Evolutionary conservation across 2,797 vertebrate genomes (phyloP), one percentile per base, ranked within the genome.

Genomic region (Sebastes minor): DNA sequence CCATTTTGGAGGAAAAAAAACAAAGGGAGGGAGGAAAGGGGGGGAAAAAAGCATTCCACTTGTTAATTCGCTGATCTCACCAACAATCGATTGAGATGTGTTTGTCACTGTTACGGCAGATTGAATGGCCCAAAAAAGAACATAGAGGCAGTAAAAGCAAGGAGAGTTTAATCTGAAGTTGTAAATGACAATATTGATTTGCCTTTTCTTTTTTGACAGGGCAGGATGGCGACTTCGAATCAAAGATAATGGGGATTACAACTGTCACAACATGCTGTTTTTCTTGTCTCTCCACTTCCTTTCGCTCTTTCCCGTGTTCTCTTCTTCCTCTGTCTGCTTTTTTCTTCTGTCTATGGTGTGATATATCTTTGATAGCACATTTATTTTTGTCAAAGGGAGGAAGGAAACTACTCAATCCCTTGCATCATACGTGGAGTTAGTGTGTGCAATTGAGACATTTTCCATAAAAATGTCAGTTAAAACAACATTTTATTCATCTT

Each of bases 181-280:
- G 95, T 91, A 94, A 96, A 96, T 95, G 95, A 95, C 94, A 94
- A 92, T 95, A 96, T 95, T 95, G 95, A 96, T 96, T 93, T 91
- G 93, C 90, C 89, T 94, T 93, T 91, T 90, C 82, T 64, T 81
- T 93, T 94, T 89, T 93, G 92, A 94, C 90, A 92, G 90, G 87
- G 74, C 74, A 76, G 77, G 86, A 88, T 89, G 82, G 88, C 57
- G 27, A 84, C 71, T 87, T 75, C 56, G 82, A 88, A 89, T 91
- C 87, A 88, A 91, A 94, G 71, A 73, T 87, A 92, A 93, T 86
- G 82, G 88, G 55, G 74, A 83, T 82, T 65, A 80, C 82, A 92
- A 88, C 88, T 82, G 89, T 90, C 85, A 85, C 79, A 75, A 83
- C 83, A 76, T 62, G 74, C 52, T 72, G 64, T 82, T 86, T 85